phyloP scores from a whole-genome alignment of 2,888 invertebrate species.

The Antheraea assamensis region DNA sequence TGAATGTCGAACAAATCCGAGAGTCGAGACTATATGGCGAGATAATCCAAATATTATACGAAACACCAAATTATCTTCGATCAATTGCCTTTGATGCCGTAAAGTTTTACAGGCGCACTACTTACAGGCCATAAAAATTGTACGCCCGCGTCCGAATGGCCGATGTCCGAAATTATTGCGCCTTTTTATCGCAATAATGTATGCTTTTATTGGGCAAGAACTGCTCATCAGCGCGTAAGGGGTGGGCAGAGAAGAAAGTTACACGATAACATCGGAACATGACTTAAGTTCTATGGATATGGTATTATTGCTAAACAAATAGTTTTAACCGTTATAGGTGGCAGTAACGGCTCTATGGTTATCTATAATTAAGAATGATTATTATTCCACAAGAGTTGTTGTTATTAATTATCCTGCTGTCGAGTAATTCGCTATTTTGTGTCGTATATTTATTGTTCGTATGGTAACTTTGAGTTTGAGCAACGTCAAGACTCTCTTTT shows the following conservation, averaged over 20 bases:
- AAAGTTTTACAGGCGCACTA: slow-evolving; percentile 28
- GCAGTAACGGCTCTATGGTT: too few relatives aligned
- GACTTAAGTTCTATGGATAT: slow-evolving; percentile 26
- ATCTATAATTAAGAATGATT: not conserved
- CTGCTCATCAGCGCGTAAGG: slow-evolving; percentile 50
- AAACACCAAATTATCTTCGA: slow-evolving; percentile 26
- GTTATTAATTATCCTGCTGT: too few relatives aligned
- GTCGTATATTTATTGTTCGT: too few relatives aligned
- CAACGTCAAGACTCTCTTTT: too few relatives aligned
- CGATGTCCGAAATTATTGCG: slow-evolving; percentile 39
- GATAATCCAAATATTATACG: slow-evolving; percentile 18
- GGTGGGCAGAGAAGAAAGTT: slow-evolving; percentile 45
- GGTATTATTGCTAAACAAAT: slow-evolving; percentile 16
- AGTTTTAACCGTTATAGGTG: not conserved
- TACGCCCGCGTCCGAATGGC: slow-evolving; percentile 28
- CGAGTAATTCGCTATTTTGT: too few relatives aligned
- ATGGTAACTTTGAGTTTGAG: too few relatives aligned
- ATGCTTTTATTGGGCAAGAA: slow-evolving; percentile 50
- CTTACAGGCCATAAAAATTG: slow-evolving; percentile 21
- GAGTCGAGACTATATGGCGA: not conserved
- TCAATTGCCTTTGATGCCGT: slow-evolving; percentile 27
- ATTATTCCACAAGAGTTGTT: too few relatives aligned
- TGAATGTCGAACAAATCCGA: not conserved
- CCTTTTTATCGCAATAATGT: slow-evolving; percentile 57
- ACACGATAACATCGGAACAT: slow-evolving; percentile 40